Base-by-base conservation (phyloP, 2,797 vertebrate species). In the Epinephelus malabaricus region DNA sequence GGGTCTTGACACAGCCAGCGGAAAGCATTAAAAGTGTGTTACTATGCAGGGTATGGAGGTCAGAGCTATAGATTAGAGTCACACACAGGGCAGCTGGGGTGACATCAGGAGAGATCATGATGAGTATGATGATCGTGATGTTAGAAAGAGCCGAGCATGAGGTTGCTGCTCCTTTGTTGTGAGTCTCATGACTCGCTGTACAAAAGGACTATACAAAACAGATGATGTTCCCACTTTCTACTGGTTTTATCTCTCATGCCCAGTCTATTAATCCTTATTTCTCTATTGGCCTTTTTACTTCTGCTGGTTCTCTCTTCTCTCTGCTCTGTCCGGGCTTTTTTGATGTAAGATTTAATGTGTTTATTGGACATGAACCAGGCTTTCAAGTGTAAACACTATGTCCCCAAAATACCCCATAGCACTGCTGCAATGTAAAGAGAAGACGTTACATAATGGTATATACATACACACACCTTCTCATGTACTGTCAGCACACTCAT, bases 11-110 rank as follows among this genome's bases (percentile, higher is more conserved):
- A 77, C 69, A 88, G 76, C 78, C 89, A 79, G 69, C 50, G 34
- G 68, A 3, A 73, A 45, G 27, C 61, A 76, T 63, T 21, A 73
- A 67, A 86, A 84, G 73, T 78, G 78, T 79, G 76, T 91, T 90
- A 76, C 23, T 61, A 47, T 70, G 23, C 27, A 51, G 30, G 47
- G 47, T 68, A 58, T 67, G 34, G 61, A 78, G 78, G 69, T 81
- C 71, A 64, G 15, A 21, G 30, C 27, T 34, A n/a, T 70, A 68
- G 61, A 83, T 81, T 67, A 82, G 54, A 78, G 54, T 75, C 19
- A n/a, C n/a, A 67, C 45, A 65, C 7, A 17, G 65, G 62, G 55
- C 67, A 76, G 54, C 60, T 19, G 46, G 70, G 59, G 71, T 75
- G 56, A 85, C 25, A 43, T 67, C 65, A 73, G 40, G 21, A 61